A percentile compares a stretch with the other conserved stretches of the same genome.
phyloP scores from a whole-genome alignment of 2,888 invertebrate genomes.

The Diogma glabrata region DNA sequence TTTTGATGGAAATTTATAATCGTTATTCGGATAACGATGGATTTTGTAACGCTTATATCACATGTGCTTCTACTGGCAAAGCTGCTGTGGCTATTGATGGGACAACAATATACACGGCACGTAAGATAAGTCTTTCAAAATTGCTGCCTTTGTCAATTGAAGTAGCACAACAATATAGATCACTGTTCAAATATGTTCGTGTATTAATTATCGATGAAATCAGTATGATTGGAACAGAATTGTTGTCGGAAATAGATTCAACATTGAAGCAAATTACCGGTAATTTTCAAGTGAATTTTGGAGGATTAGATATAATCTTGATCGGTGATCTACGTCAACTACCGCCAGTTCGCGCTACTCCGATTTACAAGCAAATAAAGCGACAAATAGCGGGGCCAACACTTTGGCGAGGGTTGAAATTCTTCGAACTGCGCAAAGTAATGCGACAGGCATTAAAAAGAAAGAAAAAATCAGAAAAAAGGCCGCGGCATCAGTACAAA shows the following conservation, averaged over 20 bases:
- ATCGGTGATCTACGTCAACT: too few relatives aligned
- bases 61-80: too few relatives aligned
- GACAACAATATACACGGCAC: slow-evolving; percentile 23
- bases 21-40: too few relatives aligned
- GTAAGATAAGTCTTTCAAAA: slow-evolving; percentile 21
- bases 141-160: too few relatives aligned
- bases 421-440: too few relatives aligned
- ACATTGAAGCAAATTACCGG: slow-evolving; percentile 28
- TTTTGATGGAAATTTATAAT: slow-evolving; percentile 1
- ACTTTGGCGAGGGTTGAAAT: too few relatives aligned
- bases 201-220: slow-evolving; percentile 29
- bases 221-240: slow-evolving; percentile 22
- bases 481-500: slow-evolving; percentile 13
- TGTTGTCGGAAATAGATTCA: slow-evolving; percentile 23
- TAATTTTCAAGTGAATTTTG: slow-evolving; percentile 24
- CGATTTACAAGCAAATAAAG: too few relatives aligned
- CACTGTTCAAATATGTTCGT: slow-evolving; percentile 19
- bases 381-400: too few relatives aligned
- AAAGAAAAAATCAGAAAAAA: slow-evolving; percentile 15
- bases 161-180: slow-evolving; percentile 17
- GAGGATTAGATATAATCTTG: slow-evolving; percentile 27
- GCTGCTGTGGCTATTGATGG: slow-evolving; percentile 15
- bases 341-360: too few relatives aligned
- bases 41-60: neutral
- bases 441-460: slow-evolving; percentile 21